Conservation (phyloP, 1,140 invertebrate genomes). For the Hycleus cichorii region DNA sequence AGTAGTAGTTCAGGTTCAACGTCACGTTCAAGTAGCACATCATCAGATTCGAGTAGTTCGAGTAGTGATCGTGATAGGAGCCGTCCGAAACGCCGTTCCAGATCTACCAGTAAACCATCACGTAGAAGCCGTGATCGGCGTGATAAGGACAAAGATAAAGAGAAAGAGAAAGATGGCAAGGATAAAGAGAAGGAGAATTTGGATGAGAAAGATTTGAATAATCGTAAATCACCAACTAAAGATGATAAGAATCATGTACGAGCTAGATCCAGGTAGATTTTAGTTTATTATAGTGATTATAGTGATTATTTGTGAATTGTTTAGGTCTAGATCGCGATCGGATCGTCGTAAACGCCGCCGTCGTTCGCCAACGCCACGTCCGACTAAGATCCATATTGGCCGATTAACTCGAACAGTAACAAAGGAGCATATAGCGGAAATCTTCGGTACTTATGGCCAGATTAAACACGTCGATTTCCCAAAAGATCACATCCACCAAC, state of each 20-base stretch:
- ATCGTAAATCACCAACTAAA: slow-evolving; percentile 42
- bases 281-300: slow-evolving; percentile 9
- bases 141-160: slow-evolving; percentile 45
- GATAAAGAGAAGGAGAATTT: slow-evolving; percentile 47
- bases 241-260: slow-evolving; percentile 52
- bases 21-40: slow-evolving; percentile 66
- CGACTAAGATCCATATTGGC: slow-evolving; percentile 88
- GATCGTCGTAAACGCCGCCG: slow-evolving; percentile 57
- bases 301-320: no score
- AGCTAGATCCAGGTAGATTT: slow-evolving; percentile 41
- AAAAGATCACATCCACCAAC: slow-evolving; percentile 75
- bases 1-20: slow-evolving; percentile 63
- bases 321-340: slow-evolving; percentile 40
- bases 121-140: slow-evolving; percentile 41
- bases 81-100: slow-evolving; percentile 46
- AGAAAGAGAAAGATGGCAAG: slow-evolving; percentile 44
- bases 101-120: slow-evolving; percentile 37
- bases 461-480: slow-evolving; percentile 88
- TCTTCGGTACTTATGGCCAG: slow-evolving; percentile 87
- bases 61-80: slow-evolving; percentile 53
- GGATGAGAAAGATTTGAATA: slow-evolving; percentile 42
- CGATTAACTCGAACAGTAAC: slow-evolving; percentile 87
- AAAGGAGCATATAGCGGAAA: slow-evolving; percentile 89
- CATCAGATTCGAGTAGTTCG: slow-evolving; percentile 48
- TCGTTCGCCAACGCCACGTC: slow-evolving; percentile 75